Conservation (phyloP, 2,113 vertebrate species). For the Melanerpes formicivorus region DNA sequence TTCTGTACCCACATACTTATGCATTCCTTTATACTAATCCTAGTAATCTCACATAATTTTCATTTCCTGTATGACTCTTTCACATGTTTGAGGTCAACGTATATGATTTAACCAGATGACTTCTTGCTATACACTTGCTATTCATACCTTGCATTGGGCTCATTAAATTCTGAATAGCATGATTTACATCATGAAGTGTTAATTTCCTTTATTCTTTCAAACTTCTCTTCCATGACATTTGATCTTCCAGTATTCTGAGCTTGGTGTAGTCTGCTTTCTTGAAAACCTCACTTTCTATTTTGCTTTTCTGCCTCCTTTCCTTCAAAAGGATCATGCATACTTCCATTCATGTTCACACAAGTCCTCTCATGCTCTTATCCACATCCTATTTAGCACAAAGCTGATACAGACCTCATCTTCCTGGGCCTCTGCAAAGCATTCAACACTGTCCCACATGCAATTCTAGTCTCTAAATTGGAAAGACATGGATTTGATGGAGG, state of each 20-base stretch:
- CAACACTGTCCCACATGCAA: too few relatives aligned
- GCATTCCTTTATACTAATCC: slow-evolving; percentile 36
- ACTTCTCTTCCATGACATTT: background rate
- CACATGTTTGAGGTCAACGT: background rate
- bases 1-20: slow-evolving; percentile 7
- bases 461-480: too few relatives aligned
- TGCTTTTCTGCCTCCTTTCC: background rate
- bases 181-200: slow-evolving; percentile 5
- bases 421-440: too few relatives aligned
- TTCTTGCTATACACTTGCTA: slow-evolving; percentile 8
- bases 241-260: background rate
- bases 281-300: background rate
- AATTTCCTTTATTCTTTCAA: slow-evolving; percentile 20
- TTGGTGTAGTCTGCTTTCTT: background rate
- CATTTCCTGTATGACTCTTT: slow-evolving; percentile 34
- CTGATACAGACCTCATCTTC: background rate
- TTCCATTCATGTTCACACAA: background rate
- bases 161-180: slow-evolving; percentile 17
- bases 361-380: background rate
- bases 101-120: slow-evolving; percentile 33
- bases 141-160: background rate
- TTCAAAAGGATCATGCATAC: background rate
- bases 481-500: too few relatives aligned
- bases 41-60: slow-evolving; percentile 46
- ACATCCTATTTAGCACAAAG: background rate